Evolutionary conservation across 1,140 invertebrate species (phyloP).

Genomic region (Gyrodactylus salaris): DNA sequence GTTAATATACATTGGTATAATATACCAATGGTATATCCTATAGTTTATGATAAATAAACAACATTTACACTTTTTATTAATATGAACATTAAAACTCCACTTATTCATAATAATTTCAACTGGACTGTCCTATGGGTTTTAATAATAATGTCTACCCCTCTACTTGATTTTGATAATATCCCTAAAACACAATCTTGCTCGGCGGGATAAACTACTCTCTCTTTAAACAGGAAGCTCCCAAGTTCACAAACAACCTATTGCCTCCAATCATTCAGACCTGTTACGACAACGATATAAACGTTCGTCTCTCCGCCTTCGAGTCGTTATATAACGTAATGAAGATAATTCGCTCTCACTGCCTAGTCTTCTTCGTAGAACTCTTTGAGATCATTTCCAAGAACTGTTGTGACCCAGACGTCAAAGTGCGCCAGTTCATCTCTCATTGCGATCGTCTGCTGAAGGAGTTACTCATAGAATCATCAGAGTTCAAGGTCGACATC

Average conservation of each 20-base stretch:
- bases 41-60: too few relatives aligned
- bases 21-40: too few relatives aligned
- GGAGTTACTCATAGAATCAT: neutral
- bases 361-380: neutral
- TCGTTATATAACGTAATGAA: neutral
- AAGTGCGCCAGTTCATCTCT: neutral
- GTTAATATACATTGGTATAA: too few relatives aligned
- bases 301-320: neutral
- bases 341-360: neutral
- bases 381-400: neutral
- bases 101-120: too few relatives aligned
- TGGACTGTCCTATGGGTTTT: too few relatives aligned
- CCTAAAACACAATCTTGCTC: too few relatives aligned
- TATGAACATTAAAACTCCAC: too few relatives aligned
- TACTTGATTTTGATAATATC: too few relatives aligned
- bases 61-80: too few relatives aligned
- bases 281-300: neutral
- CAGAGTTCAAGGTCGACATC: neutral
- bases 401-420: neutral
- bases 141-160: too few relatives aligned
- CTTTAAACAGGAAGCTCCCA: neutral
- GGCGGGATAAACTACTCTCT: neutral
- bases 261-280: neutral
- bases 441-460: neutral
- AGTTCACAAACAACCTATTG: neutral